Evolutionary conservation across 2,113 vertebrate genomes (phyloP).

Genomic region (Lycaon pictus): DNA sequence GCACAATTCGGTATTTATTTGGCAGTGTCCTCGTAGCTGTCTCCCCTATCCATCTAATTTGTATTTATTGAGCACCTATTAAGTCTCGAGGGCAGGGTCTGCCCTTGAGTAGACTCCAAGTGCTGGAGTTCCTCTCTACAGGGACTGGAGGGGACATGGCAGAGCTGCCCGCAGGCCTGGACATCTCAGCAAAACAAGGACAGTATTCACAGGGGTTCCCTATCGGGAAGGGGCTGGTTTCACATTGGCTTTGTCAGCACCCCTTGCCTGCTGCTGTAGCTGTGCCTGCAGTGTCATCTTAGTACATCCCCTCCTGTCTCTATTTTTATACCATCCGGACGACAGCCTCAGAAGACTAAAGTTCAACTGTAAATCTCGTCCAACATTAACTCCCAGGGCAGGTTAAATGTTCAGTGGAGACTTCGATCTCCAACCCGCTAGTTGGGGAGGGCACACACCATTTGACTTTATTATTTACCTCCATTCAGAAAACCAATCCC

Average conservation of each 20-base stretch:
- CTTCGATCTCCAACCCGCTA: not conserved
- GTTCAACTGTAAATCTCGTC: not conserved
- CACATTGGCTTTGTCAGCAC: not conserved
- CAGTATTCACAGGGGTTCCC: not conserved
- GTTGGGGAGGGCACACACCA: not conserved
- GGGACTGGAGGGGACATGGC: not conserved
- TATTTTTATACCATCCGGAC: not conserved
- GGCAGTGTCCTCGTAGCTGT: not conserved
- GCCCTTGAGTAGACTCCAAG: not conserved
- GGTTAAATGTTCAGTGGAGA: not conserved
- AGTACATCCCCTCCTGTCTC: not conserved
- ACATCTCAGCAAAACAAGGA: not conserved
- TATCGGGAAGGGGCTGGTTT: not conserved
- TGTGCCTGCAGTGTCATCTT: not conserved
- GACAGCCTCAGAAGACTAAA: not conserved
- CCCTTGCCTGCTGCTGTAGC: not conserved
- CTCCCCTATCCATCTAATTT: not conserved
- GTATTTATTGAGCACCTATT: conserved; percentile 67
- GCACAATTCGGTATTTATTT: conserved; percentile 58
- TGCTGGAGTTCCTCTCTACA: not conserved
- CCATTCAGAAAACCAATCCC: not conserved
- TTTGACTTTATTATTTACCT: not conserved
- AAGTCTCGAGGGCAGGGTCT: not conserved
- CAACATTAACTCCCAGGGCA: not conserved
- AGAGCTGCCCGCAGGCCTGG: not conserved